Evolutionary conservation across 1,140 invertebrate genomes (phyloP), one percentile per base, ranked within the genome.

Genomic region (Oryzaephilus surinamensis): DNA sequence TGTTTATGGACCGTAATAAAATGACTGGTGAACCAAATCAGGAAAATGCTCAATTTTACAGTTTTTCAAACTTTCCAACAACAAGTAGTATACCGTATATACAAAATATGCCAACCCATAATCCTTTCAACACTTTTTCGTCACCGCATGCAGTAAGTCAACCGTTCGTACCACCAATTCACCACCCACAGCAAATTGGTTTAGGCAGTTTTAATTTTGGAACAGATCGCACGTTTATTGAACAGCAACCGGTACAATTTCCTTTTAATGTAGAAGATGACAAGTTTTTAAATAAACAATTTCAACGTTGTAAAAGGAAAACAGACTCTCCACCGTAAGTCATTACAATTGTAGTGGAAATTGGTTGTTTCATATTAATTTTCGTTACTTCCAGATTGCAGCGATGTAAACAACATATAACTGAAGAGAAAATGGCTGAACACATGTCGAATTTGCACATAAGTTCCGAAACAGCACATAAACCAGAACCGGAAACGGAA

Each of bases 341-440:
- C 11, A 4, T 15, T 13, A 10, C 8, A 19, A 14, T 17, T 35
- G 0, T 17, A 28, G 5, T 29, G 1, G 5, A 12, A 23, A 41
- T 28, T 27, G 10, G 11, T 14, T 7, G 1, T 24, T 24, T 29
- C 4, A 3, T 13, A 31, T 38, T 14, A n/a, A 41, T 19, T 13
- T 18, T 10, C 23, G 24, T 29, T 36, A 39, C 19, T 46, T 53
- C 38, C 42, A 61, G 58, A 12, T 43, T 43, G 6, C 44, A 48
- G 20, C 74, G 72, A 13, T 52, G 64, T n/a, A 86, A 86, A 59
- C 79, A 81, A 50, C 67, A 78, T n/a, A 84, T 84, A 43, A 82
- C 80, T 1, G 81, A 84, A 59, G 81, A 84, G 57, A 81, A 80
- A 61, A 84, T 86, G 73, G 74, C 81, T 11, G 79, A 77, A 23